Conservation (phyloP, 1,140 invertebrate genomes). For the Hormaphis cornu region DNA sequence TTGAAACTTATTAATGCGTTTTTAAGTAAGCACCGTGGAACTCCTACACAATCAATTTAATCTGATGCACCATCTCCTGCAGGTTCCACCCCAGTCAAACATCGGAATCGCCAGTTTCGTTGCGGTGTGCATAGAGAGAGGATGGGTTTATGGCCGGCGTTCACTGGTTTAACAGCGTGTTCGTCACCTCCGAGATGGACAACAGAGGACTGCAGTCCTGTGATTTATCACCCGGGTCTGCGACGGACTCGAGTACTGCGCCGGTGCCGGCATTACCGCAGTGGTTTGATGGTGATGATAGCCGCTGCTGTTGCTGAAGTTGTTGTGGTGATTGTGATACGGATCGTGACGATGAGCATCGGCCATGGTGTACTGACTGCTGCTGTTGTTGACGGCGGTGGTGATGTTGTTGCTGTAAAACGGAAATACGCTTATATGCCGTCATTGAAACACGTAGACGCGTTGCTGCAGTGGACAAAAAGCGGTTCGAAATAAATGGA, state of each 20-base stretch:
- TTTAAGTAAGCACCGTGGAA: too few species aligned
- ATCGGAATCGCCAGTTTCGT: too few species aligned
- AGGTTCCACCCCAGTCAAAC: too few species aligned
- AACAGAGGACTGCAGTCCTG: constrained; percentile 66
- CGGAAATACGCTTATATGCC: too few species aligned
- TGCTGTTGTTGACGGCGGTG: constrained; percentile 4
- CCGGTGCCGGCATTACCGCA: constrained; percentile 38
- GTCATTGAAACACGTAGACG: too few species aligned
- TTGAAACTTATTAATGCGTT: too few species aligned
- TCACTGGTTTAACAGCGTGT: constrained; percentile 62
- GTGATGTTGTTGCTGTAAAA: not conserved
- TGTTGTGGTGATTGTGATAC: constrained; percentile 15
- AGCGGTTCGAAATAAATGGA: too few species aligned
- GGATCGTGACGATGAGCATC: constrained; percentile 19
- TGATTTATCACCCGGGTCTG: constrained; percentile 49
- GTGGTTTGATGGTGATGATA: constrained; percentile 31
- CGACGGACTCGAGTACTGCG: constrained; percentile 43
- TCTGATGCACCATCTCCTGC: too few species aligned
- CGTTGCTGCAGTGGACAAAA: too few species aligned
- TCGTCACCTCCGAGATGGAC: constrained; percentile 75
- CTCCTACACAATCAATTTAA: too few species aligned
- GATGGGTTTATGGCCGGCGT: too few species aligned
- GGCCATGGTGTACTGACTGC: constrained; percentile 24
- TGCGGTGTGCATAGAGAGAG: too few species aligned
- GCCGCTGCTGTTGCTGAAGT: constrained; percentile 5